These are phyloP conservation scores for Drosophila testacea DNA, from an alignment of 2,888 invertebrate genomes.

Conservation along the genomic window DNA sequence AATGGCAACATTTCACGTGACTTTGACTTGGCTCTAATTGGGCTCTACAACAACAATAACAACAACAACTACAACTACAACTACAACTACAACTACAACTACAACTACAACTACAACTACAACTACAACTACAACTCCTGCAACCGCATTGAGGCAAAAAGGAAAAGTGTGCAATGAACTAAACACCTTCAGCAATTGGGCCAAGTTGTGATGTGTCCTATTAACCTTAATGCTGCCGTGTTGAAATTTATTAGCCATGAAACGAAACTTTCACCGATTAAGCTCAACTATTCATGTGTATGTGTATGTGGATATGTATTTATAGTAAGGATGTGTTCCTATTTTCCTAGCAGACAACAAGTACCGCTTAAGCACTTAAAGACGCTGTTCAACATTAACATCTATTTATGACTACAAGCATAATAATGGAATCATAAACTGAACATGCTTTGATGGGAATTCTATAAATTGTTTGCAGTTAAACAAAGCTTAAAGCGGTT, in stretches of 20 bases:
- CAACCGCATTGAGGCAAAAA: slow-evolving; percentile 6
- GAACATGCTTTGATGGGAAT: background rate
- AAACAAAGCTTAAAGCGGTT: no score
- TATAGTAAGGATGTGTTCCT: background rate
- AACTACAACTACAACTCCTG: background rate
- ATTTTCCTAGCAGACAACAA: background rate
- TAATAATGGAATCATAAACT: slow-evolving; percentile 1
- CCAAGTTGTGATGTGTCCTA: slow-evolving; percentile 36
- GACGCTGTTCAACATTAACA: slow-evolving; percentile 1
- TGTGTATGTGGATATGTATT: background rate
- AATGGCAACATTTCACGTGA: slow-evolving; percentile 51
- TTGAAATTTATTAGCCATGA: slow-evolving; percentile 41
- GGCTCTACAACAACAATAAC: slow-evolving; percentile 13
- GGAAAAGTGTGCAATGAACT: background rate
- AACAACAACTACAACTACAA: background rate
- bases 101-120: background rate
- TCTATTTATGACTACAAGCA: background rate
- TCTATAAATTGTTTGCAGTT: background rate
- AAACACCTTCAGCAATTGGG: slow-evolving; percentile 27
- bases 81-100: background rate
- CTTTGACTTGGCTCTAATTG: slow-evolving; percentile 49
- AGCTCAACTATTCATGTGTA: background rate
- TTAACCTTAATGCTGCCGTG: slow-evolving; percentile 44
- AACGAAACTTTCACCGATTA: slow-evolving; percentile 28
- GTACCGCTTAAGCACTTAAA: slow-evolving; percentile 1